Evolutionary conservation across 2,113 vertebrate genomes (phyloP).

Genomic region (Mola mola): DNA sequence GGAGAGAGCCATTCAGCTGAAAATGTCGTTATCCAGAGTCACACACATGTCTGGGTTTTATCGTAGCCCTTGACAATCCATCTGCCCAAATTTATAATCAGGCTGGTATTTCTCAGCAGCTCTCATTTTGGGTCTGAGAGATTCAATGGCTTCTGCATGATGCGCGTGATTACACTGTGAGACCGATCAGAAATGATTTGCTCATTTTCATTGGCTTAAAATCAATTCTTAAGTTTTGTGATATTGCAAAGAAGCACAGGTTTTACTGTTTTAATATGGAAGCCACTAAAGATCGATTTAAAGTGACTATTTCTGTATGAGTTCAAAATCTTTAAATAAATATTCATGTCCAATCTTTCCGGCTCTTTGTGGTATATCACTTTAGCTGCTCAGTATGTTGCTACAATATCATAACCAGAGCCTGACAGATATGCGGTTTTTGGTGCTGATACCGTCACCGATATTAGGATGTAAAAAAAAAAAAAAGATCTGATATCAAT

Average conservation of each 20-base stretch:
- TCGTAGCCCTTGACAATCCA: not conserved
- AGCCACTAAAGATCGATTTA: constrained; percentile 52
- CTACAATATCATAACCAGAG: too few species aligned
- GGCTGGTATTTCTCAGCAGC: not conserved
- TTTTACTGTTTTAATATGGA: constrained; percentile 69
- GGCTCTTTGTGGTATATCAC: not conserved
- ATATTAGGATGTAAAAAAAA: too few species aligned
- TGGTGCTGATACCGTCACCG: too few species aligned
- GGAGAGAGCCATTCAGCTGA: constrained; percentile 1
- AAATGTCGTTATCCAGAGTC: constrained; percentile 1
- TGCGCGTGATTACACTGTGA: constrained; percentile 46
- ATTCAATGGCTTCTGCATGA: constrained; percentile 52
- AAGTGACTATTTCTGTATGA: constrained; percentile 74
- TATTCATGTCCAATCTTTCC: constrained; percentile 56
- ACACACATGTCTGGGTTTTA: constrained; percentile 2
- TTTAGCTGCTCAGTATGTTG: too few species aligned
- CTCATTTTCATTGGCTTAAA: constrained; percentile 24
- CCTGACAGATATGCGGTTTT: too few species aligned
- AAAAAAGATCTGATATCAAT: too few species aligned
- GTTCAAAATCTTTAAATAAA: constrained; percentile 73
- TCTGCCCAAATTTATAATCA: not conserved
- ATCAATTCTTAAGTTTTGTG: constrained; percentile 11
- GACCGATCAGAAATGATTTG: constrained; percentile 13
- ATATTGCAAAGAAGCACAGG: constrained; percentile 60
- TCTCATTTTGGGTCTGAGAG: not conserved